A percentile compares a stretch with the other conserved stretches of the same genome.
Conservation (phyloP, 2,797 vertebrate species). For the Notolabrus celidotus region DNA sequence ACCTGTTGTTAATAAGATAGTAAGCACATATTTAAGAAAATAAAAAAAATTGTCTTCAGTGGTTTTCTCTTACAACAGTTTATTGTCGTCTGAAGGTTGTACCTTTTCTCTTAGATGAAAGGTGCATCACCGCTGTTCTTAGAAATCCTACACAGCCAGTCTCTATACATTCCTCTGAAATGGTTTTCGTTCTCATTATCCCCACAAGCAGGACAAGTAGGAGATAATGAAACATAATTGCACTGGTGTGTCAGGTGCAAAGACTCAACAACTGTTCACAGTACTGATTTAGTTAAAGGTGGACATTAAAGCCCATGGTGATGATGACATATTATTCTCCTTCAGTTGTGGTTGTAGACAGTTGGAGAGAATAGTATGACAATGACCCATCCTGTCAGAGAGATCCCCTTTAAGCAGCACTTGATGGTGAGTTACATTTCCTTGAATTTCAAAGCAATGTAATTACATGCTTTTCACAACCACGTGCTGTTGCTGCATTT, state of each 20-base stretch:
- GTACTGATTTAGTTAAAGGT: constrained; percentile 47
- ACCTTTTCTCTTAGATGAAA: not conserved
- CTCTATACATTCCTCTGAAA: constrained; percentile 2
- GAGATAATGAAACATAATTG: constrained; percentile 59
- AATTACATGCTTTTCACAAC: constrained; percentile 69
- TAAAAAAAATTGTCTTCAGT: not conserved
- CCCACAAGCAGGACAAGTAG: constrained; percentile 51
- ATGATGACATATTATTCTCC: not conserved
- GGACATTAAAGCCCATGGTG: constrained; percentile 26
- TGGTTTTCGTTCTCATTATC: constrained; percentile 29
- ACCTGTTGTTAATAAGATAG: too few species aligned
- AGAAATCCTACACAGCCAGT: constrained; percentile 9
- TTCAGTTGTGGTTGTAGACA: constrained; percentile 7
- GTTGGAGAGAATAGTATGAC: constrained; percentile 23
- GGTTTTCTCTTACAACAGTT: not conserved
- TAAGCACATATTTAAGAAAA: too few species aligned
- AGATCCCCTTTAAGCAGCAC: constrained; percentile 45
- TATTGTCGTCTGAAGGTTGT: not conserved
- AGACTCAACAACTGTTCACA: constrained; percentile 29
- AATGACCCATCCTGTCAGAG: constrained; percentile 20
- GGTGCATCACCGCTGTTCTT: not conserved
- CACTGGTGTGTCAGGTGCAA: constrained; percentile 43
- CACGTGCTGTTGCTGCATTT: constrained; percentile 28
- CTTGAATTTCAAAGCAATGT: constrained; percentile 62
- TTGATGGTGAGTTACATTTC: constrained; percentile 52